Base-by-base conservation (phyloP, 2,888 invertebrate genomes). In the Melolontha melolontha region DNA sequence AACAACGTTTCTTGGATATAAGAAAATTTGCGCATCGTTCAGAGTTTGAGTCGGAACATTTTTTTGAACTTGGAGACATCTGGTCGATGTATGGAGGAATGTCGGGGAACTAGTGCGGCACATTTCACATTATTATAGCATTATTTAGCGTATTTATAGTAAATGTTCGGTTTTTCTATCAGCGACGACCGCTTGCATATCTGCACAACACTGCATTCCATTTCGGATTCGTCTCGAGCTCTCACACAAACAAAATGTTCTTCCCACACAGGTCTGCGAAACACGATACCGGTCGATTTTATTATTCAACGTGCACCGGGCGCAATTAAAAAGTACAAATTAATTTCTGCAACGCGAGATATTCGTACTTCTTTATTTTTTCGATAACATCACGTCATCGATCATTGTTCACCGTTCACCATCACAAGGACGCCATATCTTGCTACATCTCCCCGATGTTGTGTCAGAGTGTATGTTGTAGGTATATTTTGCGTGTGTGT, bases 141-240 rank as follows among this genome's bases (percentile, higher is more conserved):
- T 72, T 72, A 72, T 72, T 72, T 70, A 70, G 52, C 67, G 72
- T 72, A 70, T 70, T 72, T 72, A 70, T 70, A 70, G 67, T 71
- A 71, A 71, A 71, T 69, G 66, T 54, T 57, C 67, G 52, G 59
- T 63, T 67, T 67, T 67, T 67, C 66, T 50, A 57, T 66, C 57
- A 49, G 57, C 54, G 16, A 41, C 44, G 59, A 27, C 59, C 52
- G 50, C 66, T 67, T 66, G 62, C 67, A 71, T 71, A 59, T 69
- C 69, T 71, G 64, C 67, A 64, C 59, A 44, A 59, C 71, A 64
- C 67, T 50, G 71, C 71, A 71, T 71, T 71, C 71, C 67, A 44
- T 41, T 39, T 55, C 50, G 57, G 55, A 57, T 66, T 63, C 66
- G 63, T 69, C 66, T 59, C 66, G 59, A 65, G 62, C 69, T 59